Evolutionary conservation across 2,797 vertebrate species (phyloP).

Genomic region (Phoebastria nigripes): DNA sequence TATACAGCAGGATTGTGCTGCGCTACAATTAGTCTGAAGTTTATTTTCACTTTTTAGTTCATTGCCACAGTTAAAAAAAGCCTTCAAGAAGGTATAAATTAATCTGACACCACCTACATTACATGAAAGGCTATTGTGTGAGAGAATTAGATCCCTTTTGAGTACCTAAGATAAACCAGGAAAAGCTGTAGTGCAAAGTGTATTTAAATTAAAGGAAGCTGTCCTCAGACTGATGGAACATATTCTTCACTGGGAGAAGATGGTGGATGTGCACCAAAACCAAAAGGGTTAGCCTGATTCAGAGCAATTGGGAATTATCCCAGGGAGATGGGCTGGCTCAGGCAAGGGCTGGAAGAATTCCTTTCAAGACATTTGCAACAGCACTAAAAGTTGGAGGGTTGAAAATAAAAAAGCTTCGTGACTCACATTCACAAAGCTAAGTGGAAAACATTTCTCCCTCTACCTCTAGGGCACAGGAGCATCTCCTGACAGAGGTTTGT

Average conservation of each 20-base stretch:
- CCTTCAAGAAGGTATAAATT: neutral
- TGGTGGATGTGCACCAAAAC: neutral
- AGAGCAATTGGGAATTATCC: neutral
- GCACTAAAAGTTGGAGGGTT: neutral
- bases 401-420: neutral
- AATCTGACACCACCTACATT: neutral
- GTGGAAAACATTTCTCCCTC: neutral
- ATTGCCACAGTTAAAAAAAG: neutral
- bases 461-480: neutral
- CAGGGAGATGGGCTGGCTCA: neutral
- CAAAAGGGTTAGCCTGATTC: neutral
- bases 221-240: neutral
- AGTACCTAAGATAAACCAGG: neutral
- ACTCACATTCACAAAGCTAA: neutral
- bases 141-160: neutral
- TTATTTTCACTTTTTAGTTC: constrained; percentile 17
- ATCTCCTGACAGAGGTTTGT: neutral
- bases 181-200: neutral
- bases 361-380: neutral
- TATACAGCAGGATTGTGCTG: neutral
- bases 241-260: neutral
- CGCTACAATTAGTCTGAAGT: neutral
- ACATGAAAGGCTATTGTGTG: neutral
- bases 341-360: neutral
- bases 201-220: neutral